Conservation (phyloP, 2,113 vertebrate species). For the Ctenomys sociabilis region DNA sequence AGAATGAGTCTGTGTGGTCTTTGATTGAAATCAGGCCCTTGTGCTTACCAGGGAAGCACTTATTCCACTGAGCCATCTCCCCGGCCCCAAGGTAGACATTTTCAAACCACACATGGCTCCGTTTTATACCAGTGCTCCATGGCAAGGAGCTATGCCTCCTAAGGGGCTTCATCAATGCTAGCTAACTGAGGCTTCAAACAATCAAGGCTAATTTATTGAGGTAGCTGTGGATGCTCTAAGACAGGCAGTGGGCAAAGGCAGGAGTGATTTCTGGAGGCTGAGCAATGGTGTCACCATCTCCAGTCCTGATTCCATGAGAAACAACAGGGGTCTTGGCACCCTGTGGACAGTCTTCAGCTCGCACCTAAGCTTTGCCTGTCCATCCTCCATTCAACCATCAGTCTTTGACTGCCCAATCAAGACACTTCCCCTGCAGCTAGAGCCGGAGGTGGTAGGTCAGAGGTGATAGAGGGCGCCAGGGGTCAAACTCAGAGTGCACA, state of each 20-base stretch:
- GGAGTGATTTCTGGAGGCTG: constrained; percentile 19
- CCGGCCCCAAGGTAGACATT: no score
- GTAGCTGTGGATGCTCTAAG: not conserved
- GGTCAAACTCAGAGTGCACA: not conserved
- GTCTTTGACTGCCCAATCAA: not conserved
- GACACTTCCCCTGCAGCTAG: not conserved
- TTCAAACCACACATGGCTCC: not conserved
- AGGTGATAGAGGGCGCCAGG: not conserved
- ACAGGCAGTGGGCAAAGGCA: not conserved
- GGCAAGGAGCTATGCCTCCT: not conserved
- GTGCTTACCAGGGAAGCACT: no score
- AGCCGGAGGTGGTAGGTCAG: not conserved
- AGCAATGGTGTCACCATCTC: constrained; percentile 12
- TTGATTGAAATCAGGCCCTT: no score
- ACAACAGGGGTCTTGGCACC: not conserved
- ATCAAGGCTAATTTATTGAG: constrained; percentile 44
- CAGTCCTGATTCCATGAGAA: not conserved
- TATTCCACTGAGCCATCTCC: no score
- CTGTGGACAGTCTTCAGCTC: not conserved
- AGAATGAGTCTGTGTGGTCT: not conserved
- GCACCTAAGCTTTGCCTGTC: not conserved
- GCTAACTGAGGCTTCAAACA: not conserved
- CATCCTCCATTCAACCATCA: not conserved
- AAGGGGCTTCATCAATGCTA: not conserved
- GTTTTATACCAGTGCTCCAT: not conserved